Base-by-base conservation (phyloP, 2,888 invertebrate genomes). In the Pollenia griseotomentosa region DNA sequence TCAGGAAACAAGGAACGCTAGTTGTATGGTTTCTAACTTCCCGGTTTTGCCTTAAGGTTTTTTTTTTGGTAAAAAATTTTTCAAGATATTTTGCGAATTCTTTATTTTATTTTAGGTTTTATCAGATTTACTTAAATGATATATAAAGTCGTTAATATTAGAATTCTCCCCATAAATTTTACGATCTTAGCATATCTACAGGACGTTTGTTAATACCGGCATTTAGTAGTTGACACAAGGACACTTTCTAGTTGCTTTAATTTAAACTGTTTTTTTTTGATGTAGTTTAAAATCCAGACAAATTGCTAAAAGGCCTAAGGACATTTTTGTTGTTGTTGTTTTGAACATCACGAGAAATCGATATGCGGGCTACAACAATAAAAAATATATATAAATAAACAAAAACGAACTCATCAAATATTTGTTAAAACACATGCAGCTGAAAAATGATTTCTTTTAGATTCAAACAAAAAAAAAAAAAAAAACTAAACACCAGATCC, bases 351-450 rank as follows among this genome's bases (percentile, higher is more conserved):
- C 65, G 73, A 83, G 77, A 84, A 87, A 87, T 87, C 87, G 81
- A 84, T 87, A 87, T 84, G 83, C 83, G 81, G 87, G 81, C 61
- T 65, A 48, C 11, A 78, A 75, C 63, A 81, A 75, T 55, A 71
- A 83, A 44, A 68, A 61, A 1, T 42, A 48, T 5, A 33, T 46
- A 19, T 61, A 63, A 44, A 57, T 16, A 70, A 79, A 71, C 23
- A 71, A 57, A 57, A 55, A 70, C 10, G 19, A 57, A n/a, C 55
- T 70, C 63, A 61, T 80, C 61, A 77, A 70, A 80, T 74, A 78
- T 63, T 68, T 75, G n/a, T 44, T 57, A 68, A 55, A 66, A 59
- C 70, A 85, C 46, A 85, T 84, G 83, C 85, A 85, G 85, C 82
- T 88, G 85, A 77, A 85, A 66, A 51, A 23, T 51, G 48, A 16